Conservation (phyloP, 2,113 vertebrate species). For the Chaetorhynchus papuensis region DNA sequence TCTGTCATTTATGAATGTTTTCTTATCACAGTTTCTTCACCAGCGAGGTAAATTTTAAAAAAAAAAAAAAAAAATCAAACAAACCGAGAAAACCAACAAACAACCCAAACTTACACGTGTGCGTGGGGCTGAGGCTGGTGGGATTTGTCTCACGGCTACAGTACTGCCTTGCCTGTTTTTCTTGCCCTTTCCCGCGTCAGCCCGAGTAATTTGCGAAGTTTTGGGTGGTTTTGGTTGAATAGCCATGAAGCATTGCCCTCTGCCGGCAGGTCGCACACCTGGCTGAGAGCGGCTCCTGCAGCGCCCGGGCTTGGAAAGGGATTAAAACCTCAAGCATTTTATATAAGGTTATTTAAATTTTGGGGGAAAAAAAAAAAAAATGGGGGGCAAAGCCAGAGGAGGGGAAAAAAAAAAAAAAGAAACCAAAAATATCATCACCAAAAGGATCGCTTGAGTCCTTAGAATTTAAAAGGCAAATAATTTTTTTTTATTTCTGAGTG, state of each 20-base stretch:
- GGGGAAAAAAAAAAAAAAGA: too few species aligned
- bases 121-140: not conserved
- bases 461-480: not conserved
- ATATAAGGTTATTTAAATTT: not conserved
- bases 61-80: not conserved
- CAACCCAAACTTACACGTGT: not conserved
- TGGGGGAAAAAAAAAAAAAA: not conserved
- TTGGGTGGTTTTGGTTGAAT: not conserved
- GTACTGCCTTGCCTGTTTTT: not conserved
- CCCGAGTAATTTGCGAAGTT: not conserved
- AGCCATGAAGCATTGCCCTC: conserved; percentile 42
- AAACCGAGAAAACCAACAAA: not conserved
- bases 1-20: not conserved
- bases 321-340: not conserved
- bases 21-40: not conserved
- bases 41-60: fast-evolving
- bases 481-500: not conserved
- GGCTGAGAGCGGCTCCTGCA: not conserved
- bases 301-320: fast-evolving
- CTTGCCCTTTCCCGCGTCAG: fast-evolving
- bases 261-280: conserved; percentile 1
- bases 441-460: not conserved
- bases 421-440: not conserved
- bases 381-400: fast-evolving
- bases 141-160: not conserved